phyloP scores from a whole-genome alignment of 2,113 vertebrate genomes.

The Pantherophis guttatus region DNA sequence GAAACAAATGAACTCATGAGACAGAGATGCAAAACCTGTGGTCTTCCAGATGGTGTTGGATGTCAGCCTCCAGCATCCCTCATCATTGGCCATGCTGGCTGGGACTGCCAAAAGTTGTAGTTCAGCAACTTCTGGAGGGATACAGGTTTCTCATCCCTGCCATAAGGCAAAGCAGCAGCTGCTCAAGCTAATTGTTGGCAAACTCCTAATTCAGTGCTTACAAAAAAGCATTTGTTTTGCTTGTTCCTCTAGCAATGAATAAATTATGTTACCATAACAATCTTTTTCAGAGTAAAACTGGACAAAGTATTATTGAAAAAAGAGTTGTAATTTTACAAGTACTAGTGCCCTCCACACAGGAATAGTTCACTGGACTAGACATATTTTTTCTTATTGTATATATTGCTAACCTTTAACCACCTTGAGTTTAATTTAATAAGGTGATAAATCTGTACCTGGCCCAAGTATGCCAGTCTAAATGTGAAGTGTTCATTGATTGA shows the following conservation, averaged over 20 bases:
- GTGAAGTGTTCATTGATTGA: background rate
- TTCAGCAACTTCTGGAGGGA: background rate
- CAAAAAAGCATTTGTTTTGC: background rate
- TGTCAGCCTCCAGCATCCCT: background rate
- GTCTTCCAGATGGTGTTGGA: background rate
- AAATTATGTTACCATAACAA: background rate
- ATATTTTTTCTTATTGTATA: background rate
- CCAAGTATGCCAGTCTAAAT: background rate
- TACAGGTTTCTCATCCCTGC: background rate
- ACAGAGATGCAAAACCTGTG: background rate
- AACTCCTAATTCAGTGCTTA: background rate
- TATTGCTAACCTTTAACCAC: background rate
- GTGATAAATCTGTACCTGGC: background rate
- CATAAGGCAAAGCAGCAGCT: background rate
- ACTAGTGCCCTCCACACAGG: background rate
- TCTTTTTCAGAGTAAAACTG: conserved; percentile 5
- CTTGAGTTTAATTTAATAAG: background rate
- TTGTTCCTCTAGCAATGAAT: background rate
- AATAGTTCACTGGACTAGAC: background rate
- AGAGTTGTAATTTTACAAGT: background rate
- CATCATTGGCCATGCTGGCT: background rate
- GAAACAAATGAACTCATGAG: background rate
- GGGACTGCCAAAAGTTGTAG: background rate
- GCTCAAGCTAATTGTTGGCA: background rate
- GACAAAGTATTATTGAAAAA: conserved; percentile 21